Conservation (phyloP, 2,888 invertebrate genomes). For the Papilio protenor region DNA sequence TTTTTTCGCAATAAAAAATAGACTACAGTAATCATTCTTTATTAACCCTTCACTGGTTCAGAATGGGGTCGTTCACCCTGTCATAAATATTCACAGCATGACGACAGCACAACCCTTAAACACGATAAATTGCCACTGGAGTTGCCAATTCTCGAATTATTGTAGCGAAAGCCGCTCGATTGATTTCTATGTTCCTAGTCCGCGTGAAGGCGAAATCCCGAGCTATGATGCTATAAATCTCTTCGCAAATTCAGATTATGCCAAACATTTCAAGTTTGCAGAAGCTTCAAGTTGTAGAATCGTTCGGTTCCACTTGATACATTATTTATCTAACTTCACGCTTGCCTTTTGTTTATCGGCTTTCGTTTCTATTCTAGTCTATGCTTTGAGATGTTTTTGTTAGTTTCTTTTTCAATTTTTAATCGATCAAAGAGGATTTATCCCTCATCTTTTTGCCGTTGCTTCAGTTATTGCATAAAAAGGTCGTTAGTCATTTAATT, state of each 20-base stretch:
- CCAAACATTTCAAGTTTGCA: conserved; percentile 35
- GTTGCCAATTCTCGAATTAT: conserved; percentile 36
- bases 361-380: background rate
- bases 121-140: conserved; percentile 18
- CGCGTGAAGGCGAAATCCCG: conserved; percentile 29
- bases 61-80: conserved; percentile 6
- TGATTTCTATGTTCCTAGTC: conserved; percentile 39
- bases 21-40: background rate
- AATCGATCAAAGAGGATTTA: background rate
- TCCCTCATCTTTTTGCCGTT: no score
- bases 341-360: background rate
- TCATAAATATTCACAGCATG: conserved; percentile 10
- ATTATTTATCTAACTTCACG: conserved; percentile 20
- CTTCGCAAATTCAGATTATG: conserved; percentile 38
- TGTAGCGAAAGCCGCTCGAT: conserved; percentile 29
- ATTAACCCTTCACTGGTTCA: conserved; percentile 3
- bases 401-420: background rate
- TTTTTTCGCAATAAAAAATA: background rate
- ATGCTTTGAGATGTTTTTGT: background rate
- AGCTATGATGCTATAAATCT: conserved; percentile 36
- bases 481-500: no score
- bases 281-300: conserved; percentile 28
- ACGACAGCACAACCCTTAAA: conserved; percentile 32
- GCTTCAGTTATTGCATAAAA: no score
- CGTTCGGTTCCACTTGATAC: conserved; percentile 23